These are phyloP conservation scores for Scaptomyza pallida DNA, from an alignment of 1,140 invertebrate genomes.

Conservation along the genomic window DNA sequence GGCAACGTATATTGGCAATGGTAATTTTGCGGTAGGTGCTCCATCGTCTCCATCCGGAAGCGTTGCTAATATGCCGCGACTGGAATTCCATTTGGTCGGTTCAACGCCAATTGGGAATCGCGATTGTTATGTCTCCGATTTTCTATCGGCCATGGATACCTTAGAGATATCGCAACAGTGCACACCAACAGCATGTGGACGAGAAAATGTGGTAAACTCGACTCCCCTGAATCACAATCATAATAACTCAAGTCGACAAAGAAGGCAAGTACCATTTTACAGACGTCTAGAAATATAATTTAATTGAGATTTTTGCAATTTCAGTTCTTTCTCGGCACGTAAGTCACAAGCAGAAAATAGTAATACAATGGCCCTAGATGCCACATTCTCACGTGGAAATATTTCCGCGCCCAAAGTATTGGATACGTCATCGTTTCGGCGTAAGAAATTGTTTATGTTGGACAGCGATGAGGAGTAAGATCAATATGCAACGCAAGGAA, in stretches of 20 bases:
- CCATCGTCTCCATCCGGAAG: slow-evolving; percentile 42
- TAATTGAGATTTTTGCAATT: neutral
- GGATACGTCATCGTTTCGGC: slow-evolving; percentile 66
- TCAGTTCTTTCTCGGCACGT: slow-evolving; percentile 35
- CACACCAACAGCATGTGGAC: slow-evolving; percentile 38
- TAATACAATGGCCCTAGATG: slow-evolving; percentile 30
- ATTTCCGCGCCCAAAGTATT: slow-evolving; percentile 57
- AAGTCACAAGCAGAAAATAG: slow-evolving; percentile 11
- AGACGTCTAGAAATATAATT: no score
- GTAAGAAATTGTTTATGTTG: slow-evolving; percentile 66
- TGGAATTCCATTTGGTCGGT: slow-evolving; percentile 58
- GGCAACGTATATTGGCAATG: slow-evolving; percentile 4
- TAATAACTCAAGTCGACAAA: slow-evolving; percentile 31
- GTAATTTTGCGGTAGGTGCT: slow-evolving; percentile 1
- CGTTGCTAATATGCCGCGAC: slow-evolving; percentile 9
- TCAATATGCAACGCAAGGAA: slow-evolving; percentile 42
- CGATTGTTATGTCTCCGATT: slow-evolving; percentile 61
- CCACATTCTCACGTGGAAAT: slow-evolving; percentile 19
- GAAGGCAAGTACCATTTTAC: slow-evolving; percentile 12
- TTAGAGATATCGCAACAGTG: slow-evolving; percentile 63
- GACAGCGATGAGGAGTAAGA: slow-evolving; percentile 62
- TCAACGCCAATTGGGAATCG: slow-evolving; percentile 71
- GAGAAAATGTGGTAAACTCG: slow-evolving; percentile 64
- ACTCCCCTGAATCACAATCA: slow-evolving; percentile 73
- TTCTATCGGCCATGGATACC: slow-evolving; percentile 52